phyloP scores from a whole-genome alignment of 2,113 vertebrate species.

The Odocoileus hemionus region DNA sequence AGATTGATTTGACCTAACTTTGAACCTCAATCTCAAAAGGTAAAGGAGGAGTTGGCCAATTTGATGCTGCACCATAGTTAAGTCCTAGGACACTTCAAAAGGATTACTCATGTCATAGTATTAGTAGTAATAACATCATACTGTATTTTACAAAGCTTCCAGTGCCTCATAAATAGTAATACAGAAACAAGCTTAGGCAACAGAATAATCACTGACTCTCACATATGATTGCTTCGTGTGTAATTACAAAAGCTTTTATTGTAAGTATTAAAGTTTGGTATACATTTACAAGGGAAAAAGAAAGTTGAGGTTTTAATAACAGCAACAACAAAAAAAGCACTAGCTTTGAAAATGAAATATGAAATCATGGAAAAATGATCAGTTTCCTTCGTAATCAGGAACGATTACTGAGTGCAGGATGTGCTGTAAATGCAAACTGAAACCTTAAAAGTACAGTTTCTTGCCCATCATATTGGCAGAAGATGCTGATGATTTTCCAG shows the following conservation, averaged over 20 bases:
- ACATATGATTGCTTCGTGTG: background rate
- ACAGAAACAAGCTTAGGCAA: background rate
- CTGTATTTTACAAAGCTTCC: background rate
- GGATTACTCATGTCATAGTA: background rate
- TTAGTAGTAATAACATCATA: background rate
- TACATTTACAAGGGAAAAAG: background rate
- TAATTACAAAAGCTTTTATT: background rate
- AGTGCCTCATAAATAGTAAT: background rate
- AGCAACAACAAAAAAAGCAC: background rate
- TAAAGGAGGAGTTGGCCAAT: background rate
- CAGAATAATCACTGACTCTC: background rate
- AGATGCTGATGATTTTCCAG: background rate
- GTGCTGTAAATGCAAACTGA: background rate
- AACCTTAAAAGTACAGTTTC: background rate
- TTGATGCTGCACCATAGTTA: background rate
- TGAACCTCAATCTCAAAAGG: background rate
- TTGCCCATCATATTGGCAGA: background rate
- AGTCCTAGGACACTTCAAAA: background rate
- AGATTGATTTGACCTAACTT: background rate
- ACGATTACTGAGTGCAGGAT: background rate
- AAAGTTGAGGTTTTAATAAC: background rate
- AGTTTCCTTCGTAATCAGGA: background rate
- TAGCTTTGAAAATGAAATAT: slow-evolving; percentile 23
- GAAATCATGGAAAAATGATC: background rate
- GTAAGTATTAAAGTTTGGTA: background rate